phyloP scores from a whole-genome alignment of 2,888 invertebrate species.

The Synergus gifuensis region DNA sequence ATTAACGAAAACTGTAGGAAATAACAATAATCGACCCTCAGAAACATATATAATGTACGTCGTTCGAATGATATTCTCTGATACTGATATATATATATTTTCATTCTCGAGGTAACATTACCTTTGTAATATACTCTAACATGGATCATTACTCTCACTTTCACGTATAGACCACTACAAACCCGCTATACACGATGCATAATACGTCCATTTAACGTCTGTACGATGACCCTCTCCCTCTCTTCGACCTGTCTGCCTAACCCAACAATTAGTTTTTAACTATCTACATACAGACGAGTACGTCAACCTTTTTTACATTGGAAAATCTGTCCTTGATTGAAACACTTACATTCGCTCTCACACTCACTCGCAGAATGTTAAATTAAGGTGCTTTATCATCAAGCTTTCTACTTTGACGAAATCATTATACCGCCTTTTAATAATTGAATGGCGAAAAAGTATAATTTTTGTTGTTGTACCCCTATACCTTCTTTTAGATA shows the following conservation, averaged over 20 bases:
- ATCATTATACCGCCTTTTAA: neutral
- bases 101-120: slow-evolving; percentile 37
- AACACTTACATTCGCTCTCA: neutral
- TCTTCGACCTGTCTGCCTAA: slow-evolving; percentile 23
- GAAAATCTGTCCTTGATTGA: slow-evolving; percentile 7
- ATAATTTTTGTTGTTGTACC: neutral
- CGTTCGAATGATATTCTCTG: too few relatives aligned
- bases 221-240: slow-evolving; percentile 35
- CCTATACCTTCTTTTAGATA: too few relatives aligned
- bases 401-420: neutral
- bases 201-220: slow-evolving; percentile 32
- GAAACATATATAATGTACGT: too few relatives aligned
- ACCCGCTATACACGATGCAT: slow-evolving; percentile 30
- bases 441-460: neutral
- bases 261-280: slow-evolving; percentile 33
- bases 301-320: slow-evolving; percentile 29
- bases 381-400: neutral
- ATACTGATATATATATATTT: neutral
- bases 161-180: slow-evolving; percentile 25
- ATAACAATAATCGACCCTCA: too few relatives aligned
- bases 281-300: slow-evolving; percentile 12
- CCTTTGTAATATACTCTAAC: slow-evolving; percentile 37
- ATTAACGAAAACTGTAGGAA: too few relatives aligned
- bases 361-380: neutral
- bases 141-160: slow-evolving; percentile 40